Evolutionary conservation across 1,140 invertebrate genomes (phyloP), one percentile per base, ranked within the genome.

Genomic region (Drosophila seguyi): DNA sequence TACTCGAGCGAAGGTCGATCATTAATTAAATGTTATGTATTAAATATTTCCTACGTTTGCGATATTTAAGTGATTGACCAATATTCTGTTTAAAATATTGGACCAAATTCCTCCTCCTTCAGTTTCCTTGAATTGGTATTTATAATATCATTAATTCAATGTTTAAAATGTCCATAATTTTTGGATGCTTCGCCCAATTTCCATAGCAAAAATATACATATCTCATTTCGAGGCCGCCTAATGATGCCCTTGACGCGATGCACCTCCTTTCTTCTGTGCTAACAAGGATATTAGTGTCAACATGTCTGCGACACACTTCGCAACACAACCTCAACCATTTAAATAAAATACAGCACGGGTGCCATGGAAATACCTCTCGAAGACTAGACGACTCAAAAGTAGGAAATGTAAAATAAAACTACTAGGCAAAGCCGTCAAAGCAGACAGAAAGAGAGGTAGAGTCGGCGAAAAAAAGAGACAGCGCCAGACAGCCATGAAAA

Each of bases 371-470:
- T 55, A 39, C 13, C 36, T 18, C 38, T 11, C 50, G 11, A 44
- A 34, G 14, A 39, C 55, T 44, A 58, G 79, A 66, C 63, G 61
- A 52, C 81, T 61, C 31, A 73, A 53, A 71, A 73, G 60, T 62
- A 65, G 71, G 66, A 60, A 72, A 73, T 72, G 75, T 71, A 63
- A 81, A 86, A 81, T 79, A 59, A 41, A 75, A 81, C 82, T 79
- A 73, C 81, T 72, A 81, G 72, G 11, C 16, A 38, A 41, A 36
- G 31, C 20, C 41, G 42, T 22, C 61, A 55, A 42, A 3, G 47
- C 16, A 66, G 45, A 57, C 13, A 62, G 13, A 63, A 14, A 52
- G 41, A 50, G 14, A 56, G 1, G 34, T 25, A 34, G 53, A 7
- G 7, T 48, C 18, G 14, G 27, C 41, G 16, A 69, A 13, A 20